Conservation (phyloP, 2,888 invertebrate genomes). For the Nomada goodeniana region DNA sequence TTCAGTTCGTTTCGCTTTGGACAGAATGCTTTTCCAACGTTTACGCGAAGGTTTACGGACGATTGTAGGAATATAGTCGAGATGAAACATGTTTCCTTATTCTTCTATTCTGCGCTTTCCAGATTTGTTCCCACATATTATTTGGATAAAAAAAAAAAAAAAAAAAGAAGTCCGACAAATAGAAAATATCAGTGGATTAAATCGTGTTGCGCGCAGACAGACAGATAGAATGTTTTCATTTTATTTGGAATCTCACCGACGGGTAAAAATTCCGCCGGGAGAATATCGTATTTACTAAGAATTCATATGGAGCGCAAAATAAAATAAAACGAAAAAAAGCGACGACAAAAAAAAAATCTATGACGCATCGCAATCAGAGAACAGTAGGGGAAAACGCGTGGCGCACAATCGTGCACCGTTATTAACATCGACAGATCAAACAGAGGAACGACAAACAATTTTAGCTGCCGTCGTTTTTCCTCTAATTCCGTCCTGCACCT, state of each 20-base stretch:
- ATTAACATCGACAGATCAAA: slow-evolving; percentile 48
- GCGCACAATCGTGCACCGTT: slow-evolving; percentile 21
- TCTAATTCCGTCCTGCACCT: slow-evolving; percentile 17
- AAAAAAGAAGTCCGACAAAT: no score
- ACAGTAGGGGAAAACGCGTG: background rate
- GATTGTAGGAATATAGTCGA: no score
- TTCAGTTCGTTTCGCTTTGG: background rate
- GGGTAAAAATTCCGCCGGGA: background rate
- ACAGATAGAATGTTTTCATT: background rate
- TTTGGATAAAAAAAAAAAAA: no score
- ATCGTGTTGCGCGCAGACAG: background rate
- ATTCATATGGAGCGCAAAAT: background rate
- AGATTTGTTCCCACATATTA: no score
- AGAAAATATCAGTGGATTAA: no score
- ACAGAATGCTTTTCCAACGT: background rate
- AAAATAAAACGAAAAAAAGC: background rate
- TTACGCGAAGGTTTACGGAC: background rate
- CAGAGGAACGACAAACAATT: slow-evolving; percentile 44
- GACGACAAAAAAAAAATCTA: background rate
- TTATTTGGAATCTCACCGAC: background rate
- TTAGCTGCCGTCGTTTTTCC: slow-evolving; percentile 4
- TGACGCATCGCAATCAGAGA: slow-evolving; percentile 9
- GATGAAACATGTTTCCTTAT: no score
- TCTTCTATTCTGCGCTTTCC: no score
- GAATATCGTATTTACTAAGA: background rate